Evolutionary conservation across 64 coral and sea anemone species (phyloP), one percentile per base, ranked within the genome.

Genomic region (Stylophora pistillata): DNA sequence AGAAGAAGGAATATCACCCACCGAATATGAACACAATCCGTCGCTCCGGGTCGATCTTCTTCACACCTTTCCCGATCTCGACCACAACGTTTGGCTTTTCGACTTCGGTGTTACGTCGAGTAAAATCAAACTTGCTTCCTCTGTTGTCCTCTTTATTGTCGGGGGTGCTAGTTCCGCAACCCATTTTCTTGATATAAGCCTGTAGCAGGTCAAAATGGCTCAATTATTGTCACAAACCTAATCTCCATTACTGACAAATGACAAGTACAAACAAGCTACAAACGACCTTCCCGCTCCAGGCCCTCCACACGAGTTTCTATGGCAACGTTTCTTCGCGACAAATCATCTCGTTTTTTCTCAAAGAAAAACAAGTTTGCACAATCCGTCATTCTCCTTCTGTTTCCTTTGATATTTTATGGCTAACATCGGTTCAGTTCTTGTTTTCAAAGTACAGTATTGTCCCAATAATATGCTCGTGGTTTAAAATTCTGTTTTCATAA

Each of bases 21-120:
- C 95, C 95, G 69, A 96, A 96, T 29, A 96, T 90, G 85, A 96
- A 93, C 29, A 96, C 95, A 74, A 96, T 76, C 21, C 95, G 91
- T 30, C 80, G 41, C 32, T 96, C 87, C 52, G 62, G 75, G 72
- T 93, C 86, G 75, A 96, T 85, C 79, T 93, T 96, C 85, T 81
- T 93, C 59, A 96, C 95, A 75, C 95, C 95, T 32, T 92, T 86
- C 10, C 95, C 95, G 28, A 96, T 90, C 30, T 92, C 68, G 31
- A 96, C 95, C 0, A 77, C 71, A 55, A 93, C 91, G 55, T 93
- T 78, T 15, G 95, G 95, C 60, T 77, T 89, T 81, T 93, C 53
- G 53, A 96, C 91, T 61, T 93, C 33, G 30, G 95, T 96, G 74
- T 96, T 96, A 84, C 95, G 74, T 25, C 95, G 95, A 20, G 87